Evolutionary conservation across 2,113 vertebrate genomes (phyloP).

Genomic region (Sinocyclocheilus grahami): DNA sequence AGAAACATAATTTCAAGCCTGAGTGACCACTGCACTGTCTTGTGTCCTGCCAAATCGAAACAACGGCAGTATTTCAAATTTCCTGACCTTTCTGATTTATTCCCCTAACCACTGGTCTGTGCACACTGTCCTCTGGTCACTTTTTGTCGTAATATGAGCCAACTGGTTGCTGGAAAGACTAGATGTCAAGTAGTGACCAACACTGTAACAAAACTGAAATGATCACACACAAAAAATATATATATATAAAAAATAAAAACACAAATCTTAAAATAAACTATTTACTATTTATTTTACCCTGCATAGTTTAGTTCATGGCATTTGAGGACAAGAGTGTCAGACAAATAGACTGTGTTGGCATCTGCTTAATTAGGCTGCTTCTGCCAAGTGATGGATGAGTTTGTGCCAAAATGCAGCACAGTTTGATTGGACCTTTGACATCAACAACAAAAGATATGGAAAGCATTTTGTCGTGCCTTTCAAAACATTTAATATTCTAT

Average conservation of each 20-base stretch:
- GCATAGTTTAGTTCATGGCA: background rate
- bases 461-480: background rate
- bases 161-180: background rate
- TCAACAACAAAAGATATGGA: background rate
- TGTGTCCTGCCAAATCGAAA: constrained; percentile 62
- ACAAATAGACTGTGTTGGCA: background rate
- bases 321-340: background rate
- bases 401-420: background rate
- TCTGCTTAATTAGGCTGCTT: constrained; percentile 6
- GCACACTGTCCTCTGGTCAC: background rate
- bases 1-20: constrained; percentile 73
- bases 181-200: background rate
- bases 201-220: background rate
- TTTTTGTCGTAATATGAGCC: background rate
- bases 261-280: background rate
- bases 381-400: background rate
- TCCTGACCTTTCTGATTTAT: constrained; percentile 68
- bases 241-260: background rate
- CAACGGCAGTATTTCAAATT: constrained; percentile 68
- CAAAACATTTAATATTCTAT: background rate
- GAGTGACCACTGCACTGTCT: constrained; percentile 62
- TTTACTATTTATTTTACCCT: background rate
- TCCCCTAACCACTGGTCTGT: constrained; percentile 29
- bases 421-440: background rate
- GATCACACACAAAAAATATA: background rate